Evolutionary conservation across 2,888 invertebrate species (phyloP).

Genomic region (Cephus pygmeus): DNA sequence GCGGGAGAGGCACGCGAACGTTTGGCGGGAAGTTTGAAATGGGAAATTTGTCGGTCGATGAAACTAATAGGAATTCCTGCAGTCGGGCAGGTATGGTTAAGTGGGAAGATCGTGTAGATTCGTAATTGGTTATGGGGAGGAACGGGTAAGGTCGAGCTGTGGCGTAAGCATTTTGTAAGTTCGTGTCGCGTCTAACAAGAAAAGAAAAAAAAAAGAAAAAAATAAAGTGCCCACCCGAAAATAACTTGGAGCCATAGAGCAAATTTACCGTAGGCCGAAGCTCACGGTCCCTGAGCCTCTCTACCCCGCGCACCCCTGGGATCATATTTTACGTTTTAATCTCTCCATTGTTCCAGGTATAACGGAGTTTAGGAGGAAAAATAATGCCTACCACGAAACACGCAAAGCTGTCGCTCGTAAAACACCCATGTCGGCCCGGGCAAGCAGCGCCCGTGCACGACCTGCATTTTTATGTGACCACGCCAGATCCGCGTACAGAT

Average conservation of each 20-base stretch:
- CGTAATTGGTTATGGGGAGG: not conserved
- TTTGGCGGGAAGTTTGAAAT: not conserved
- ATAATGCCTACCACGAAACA: slow-evolving; percentile 65
- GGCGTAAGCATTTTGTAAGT: not conserved
- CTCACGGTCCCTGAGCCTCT: not conserved
- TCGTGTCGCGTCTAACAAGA: slow-evolving; percentile 8
- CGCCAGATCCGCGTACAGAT: slow-evolving; percentile 59
- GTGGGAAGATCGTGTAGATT: not conserved
- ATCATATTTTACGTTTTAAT: slow-evolving; percentile 66
- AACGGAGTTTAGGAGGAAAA: slow-evolving; percentile 65
- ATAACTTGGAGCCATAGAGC: slow-evolving; percentile 24
- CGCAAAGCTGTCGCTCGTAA: slow-evolving; percentile 63
- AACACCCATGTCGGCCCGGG: slow-evolving; percentile 56
- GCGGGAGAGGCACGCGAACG: not conserved
- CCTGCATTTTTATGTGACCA: slow-evolving; percentile 61
- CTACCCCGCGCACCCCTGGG: slow-evolving; percentile 47
- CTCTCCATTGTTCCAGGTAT: slow-evolving; percentile 66
- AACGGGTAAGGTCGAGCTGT: not conserved
- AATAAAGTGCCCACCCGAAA: slow-evolving; percentile 26
- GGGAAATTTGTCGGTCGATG: not conserved
- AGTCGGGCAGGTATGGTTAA: not conserved
- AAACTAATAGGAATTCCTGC: not conserved
- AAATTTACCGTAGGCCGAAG: slow-evolving; percentile 23
- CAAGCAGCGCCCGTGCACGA: slow-evolving; percentile 56
- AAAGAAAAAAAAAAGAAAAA: too few species aligned